Evolutionary conservation across 2,797 vertebrate genomes (phyloP).

Genomic region (Steatocranus sp.): DNA sequence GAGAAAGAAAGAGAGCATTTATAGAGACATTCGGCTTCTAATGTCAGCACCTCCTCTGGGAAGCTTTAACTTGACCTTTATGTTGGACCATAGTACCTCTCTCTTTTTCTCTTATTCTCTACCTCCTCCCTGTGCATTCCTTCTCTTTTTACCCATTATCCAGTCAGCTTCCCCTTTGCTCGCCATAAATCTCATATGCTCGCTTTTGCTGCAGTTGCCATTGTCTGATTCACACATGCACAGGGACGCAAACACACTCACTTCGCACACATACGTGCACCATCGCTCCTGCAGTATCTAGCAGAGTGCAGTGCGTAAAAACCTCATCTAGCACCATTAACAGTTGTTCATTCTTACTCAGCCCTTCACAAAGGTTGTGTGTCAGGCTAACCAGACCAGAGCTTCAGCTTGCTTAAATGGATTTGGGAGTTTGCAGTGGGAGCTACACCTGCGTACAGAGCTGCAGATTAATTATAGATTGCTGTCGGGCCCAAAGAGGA

Average conservation of each 20-base stretch:
- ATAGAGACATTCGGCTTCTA: constrained; percentile 68
- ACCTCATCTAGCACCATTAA: constrained; percentile 17
- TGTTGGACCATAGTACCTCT: constrained; percentile 45
- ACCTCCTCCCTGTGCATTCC: not conserved
- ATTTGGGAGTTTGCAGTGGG: constrained; percentile 50
- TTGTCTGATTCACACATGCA: not conserved
- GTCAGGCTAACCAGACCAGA: constrained; percentile 34
- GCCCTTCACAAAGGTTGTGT: constrained; percentile 16
- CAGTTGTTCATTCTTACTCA: constrained; percentile 15
- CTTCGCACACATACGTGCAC: not conserved
- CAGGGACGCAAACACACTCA: not conserved
- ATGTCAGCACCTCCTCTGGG: constrained; percentile 72
- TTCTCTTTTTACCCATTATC: constrained; percentile 48
- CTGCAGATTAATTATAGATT: constrained; percentile 73
- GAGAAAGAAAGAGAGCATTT: constrained; percentile 34
- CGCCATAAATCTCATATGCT: constrained; percentile 22
- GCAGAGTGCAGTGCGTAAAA: constrained; percentile 4
- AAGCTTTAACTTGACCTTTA: constrained; percentile 76
- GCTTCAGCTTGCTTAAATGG: constrained; percentile 52
- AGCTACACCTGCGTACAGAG: constrained; percentile 62
- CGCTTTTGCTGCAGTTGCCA: constrained; percentile 40
- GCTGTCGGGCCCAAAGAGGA: constrained; percentile 38
- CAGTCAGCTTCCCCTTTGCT: constrained; percentile 45
- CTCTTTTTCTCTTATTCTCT: constrained; percentile 1
- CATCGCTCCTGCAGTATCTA: constrained; percentile 1